Conservation (phyloP, 2,113 vertebrate species). For the Lagenorhynchus albirostris region DNA sequence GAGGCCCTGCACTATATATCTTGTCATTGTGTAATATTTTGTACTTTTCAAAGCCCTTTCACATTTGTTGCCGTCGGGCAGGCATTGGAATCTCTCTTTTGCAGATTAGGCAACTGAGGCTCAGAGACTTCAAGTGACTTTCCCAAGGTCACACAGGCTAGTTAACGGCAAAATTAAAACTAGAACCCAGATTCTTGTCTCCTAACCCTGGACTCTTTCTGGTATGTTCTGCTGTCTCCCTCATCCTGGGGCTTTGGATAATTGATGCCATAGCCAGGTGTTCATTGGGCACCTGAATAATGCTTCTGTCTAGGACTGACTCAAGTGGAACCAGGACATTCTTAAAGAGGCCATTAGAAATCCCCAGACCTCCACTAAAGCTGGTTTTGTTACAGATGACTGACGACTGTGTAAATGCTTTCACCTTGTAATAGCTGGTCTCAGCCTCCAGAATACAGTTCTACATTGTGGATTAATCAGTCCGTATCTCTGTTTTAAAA, state of each 20-base stretch:
- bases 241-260: not conserved
- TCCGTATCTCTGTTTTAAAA: slow-evolving; percentile 63
- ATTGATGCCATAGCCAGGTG: not conserved
- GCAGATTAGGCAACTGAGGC: not conserved
- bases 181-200: not conserved
- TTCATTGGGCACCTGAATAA: slow-evolving; percentile 21
- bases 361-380: slow-evolving; percentile 43
- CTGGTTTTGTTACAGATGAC: slow-evolving; percentile 25
- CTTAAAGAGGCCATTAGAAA: slow-evolving; percentile 62
- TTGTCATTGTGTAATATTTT: not conserved
- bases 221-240: not conserved
- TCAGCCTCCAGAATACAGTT: slow-evolving; percentile 42
- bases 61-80: not conserved
- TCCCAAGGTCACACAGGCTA: not conserved
- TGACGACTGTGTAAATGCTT: not conserved
- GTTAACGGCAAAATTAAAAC: not conserved
- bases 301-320: slow-evolving; percentile 23
- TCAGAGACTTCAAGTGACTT: not conserved
- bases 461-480: slow-evolving; percentile 59
- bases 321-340: slow-evolving; percentile 35
- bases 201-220: not conserved
- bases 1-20: not conserved
- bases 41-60: not conserved
- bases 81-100: not conserved
- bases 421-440: slow-evolving; percentile 45